These are phyloP conservation scores for Hemibagrus guttatus DNA, from an alignment of 2,797 vertebrate genomes.

Conservation along the genomic window DNA sequence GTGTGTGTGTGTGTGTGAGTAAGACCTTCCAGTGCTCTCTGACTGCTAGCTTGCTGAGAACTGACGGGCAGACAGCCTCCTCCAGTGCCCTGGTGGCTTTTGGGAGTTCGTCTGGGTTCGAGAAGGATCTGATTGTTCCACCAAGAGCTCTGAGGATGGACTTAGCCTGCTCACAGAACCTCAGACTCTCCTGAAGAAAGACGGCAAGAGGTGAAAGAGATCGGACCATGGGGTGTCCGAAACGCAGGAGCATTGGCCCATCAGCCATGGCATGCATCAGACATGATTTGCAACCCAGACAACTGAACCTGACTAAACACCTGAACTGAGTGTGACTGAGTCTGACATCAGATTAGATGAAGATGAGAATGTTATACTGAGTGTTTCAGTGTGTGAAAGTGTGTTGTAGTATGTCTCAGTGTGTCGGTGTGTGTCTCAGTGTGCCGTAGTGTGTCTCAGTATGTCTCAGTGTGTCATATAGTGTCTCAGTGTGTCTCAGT, in stretches of 20 bases:
- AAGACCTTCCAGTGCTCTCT: conserved; percentile 76
- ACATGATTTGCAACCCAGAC: not conserved
- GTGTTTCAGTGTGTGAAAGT: too few species aligned
- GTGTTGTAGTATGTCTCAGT: not conserved
- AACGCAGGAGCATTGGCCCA: not conserved
- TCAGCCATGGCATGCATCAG: not conserved
- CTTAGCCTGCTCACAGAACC: conserved; percentile 79
- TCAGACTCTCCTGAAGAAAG: conserved; percentile 80
- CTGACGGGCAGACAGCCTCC: conserved; percentile 57
- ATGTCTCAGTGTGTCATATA: too few species aligned
- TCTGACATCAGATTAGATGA: not conserved
- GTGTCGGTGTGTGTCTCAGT: not conserved
- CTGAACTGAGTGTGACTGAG: not conserved
- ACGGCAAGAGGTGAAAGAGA: not conserved
- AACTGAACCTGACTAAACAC: not conserved
- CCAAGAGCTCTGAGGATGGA: conserved; percentile 79
- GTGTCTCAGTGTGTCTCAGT: too few species aligned
- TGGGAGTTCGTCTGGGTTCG: conserved; percentile 65
- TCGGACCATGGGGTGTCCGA: not conserved
- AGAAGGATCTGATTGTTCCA: conserved; percentile 78
- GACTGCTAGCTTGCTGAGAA: conserved; percentile 47
- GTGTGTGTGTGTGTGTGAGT: not conserved
- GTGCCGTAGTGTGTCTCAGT: too few species aligned
- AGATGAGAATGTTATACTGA: not conserved
- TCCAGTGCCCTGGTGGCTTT: conserved; percentile 71